Base-by-base conservation (phyloP, 2,797 vertebrate genomes). In the Lates japonicus region DNA sequence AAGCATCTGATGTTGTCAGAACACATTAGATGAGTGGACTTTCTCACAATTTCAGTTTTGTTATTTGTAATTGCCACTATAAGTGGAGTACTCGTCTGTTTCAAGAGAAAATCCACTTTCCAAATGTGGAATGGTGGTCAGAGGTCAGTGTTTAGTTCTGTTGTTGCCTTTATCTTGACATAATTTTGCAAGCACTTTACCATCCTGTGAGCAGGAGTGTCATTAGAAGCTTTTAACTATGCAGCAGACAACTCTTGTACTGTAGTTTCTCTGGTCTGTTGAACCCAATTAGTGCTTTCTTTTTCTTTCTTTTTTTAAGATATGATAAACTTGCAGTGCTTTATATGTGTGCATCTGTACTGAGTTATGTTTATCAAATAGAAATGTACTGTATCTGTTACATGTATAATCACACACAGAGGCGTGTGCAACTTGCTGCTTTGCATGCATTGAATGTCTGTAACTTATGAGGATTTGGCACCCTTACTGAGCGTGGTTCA, bases 151-250 rank as follows among this genome's bases (percentile, higher is more conserved):
- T 73, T 70, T 52, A 60, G 52, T 80, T 87, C 78, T 90, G 85
- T 80, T 74, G 69, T 91, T 92, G 85, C 90, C 88, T 93, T 93
- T 87, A 64, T 75, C 41, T 74, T 76, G 42, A 78, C 74, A 42
- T 71, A 8, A 81, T 80, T 80, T 84, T 86, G 80, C 20, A 4
- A 92, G 92, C 93, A 94, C 92, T 93, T 91, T 85, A 90, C 58
- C 59, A 60, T 89, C 81, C 79, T 67, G 79, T 77, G 82, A 92
- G 72, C 84, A 79, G 88, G 82, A 84, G 51, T 61, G 69, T 83
- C 69, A 31, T 75, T 71, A 42, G 78, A 77, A 90, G 86, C 76
- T 89, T 92, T 91, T 72, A 90, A 79, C 90, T 94, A 93, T 92
- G 92, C 93, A 94, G 88, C 85, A 64, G 78, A 86, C 46, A 70